phyloP scores from a whole-genome alignment of 2,797 vertebrate species.

The Catharus ustulatus region DNA sequence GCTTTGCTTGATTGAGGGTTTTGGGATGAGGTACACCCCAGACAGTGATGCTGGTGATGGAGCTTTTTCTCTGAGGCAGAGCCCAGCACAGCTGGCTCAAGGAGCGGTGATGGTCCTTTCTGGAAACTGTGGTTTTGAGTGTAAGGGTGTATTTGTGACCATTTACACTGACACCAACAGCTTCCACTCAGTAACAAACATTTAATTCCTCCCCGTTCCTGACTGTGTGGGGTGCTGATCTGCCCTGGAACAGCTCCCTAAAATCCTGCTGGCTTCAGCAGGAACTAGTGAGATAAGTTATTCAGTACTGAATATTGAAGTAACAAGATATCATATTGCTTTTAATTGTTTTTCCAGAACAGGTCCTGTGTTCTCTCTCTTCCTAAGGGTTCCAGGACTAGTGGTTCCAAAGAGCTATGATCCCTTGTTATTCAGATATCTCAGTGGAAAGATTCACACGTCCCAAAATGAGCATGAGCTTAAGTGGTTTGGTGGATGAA shows the following conservation, averaged over 20 bases:
- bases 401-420: neutral
- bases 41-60: neutral
- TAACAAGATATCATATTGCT: neutral
- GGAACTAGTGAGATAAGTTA: neutral
- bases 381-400: neutral
- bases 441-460: neutral
- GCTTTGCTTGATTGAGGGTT: neutral
- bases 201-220: neutral
- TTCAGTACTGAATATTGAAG: neutral
- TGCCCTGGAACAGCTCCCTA: neutral
- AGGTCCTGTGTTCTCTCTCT: neutral
- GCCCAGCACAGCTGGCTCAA: neutral
- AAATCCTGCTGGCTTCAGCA: neutral
- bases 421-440: neutral
- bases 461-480: neutral
- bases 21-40: neutral
- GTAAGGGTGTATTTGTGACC: neutral
- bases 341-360: neutral
- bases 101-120: neutral
- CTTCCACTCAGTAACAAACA: neutral
- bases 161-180: neutral
- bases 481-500: conserved; percentile 36
- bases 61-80: neutral
- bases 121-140: neutral
- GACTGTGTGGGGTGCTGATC: neutral